These are phyloP conservation scores for Bombus consobrinus DNA, from an alignment of 1,140 invertebrate genomes.

Conservation along the genomic window DNA sequence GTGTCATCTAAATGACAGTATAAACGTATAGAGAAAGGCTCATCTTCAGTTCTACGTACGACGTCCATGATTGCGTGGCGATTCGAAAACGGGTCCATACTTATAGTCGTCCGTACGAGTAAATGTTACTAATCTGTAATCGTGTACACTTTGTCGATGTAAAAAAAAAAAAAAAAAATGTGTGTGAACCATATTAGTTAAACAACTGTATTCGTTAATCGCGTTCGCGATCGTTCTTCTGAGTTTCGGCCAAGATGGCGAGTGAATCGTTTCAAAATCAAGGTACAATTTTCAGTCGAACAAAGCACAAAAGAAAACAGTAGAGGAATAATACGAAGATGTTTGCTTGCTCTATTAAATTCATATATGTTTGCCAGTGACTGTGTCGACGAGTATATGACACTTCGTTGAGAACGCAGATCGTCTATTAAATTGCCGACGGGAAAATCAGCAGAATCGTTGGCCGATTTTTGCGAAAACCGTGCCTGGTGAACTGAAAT, in stretches of 20 bases:
- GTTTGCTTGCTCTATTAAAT: not conserved
- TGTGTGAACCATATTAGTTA: conserved; percentile 26
- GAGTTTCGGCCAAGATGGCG: too few relatives aligned
- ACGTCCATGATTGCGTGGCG: conserved; percentile 53
- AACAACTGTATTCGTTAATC: conserved; percentile 18
- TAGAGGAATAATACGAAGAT: too few relatives aligned
- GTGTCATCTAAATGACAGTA: not conserved
- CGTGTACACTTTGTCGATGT: conserved; percentile 39
- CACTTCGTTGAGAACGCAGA: not conserved
- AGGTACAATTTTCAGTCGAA: not conserved
- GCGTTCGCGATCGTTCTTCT: not conserved
- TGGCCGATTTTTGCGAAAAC: not conserved
- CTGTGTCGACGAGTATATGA: not conserved
- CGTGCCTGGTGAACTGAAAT: conserved; percentile 1
- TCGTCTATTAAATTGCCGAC: not conserved
- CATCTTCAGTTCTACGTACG: not conserved
- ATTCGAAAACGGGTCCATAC: conserved; percentile 75
- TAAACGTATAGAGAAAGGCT: not conserved
- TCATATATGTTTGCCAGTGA: not conserved
- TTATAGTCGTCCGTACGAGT: conserved; percentile 48
- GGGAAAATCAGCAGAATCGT: not conserved
- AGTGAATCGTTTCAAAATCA: not conserved
- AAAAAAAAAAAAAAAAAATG: not conserved
- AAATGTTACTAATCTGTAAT: conserved; percentile 49
- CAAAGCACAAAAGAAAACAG: not conserved